Percentiles rank a stretch among this genome's conserved stretches.
Conservation (phyloP, 2,113 vertebrate species). For the Megaptera novaeangliae region DNA sequence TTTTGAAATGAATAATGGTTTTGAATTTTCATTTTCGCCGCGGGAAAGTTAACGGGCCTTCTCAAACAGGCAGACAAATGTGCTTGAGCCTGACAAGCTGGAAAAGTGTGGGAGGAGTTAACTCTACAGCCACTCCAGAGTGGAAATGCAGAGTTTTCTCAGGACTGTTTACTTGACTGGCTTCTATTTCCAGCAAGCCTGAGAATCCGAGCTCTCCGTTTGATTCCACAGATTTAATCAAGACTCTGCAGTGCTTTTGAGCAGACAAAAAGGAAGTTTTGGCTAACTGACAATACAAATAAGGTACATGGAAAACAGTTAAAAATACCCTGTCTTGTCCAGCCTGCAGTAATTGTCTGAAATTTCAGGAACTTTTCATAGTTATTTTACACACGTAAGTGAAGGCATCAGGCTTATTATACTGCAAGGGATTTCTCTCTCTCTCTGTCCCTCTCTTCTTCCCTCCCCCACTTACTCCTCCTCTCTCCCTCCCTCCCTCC, state of each 20-base stretch:
- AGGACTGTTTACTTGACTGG: background rate
- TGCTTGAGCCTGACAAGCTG: background rate
- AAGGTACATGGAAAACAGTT: background rate
- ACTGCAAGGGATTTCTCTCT: background rate
- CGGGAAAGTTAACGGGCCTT: background rate
- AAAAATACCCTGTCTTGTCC: background rate
- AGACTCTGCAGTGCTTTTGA: constrained; percentile 8
- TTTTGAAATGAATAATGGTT: background rate
- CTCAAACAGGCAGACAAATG: background rate
- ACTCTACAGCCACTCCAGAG: background rate
- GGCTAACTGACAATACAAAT: constrained; percentile 53
- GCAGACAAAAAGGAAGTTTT: constrained; percentile 44
- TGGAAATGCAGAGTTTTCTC: background rate
- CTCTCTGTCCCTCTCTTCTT: background rate
- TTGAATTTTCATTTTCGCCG: background rate
- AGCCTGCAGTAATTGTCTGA: background rate
- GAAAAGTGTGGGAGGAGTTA: background rate
- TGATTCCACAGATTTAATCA: constrained; percentile 11
- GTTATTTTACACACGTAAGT: constrained; percentile 7
- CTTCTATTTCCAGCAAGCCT: background rate
- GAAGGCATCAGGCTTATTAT: background rate
- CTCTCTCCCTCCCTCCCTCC: background rate
- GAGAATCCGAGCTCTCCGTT: background rate
- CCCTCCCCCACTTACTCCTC: background rate
- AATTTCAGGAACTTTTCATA: background rate